Evolutionary conservation across 2,113 vertebrate genomes (phyloP).

Genomic region (Pelodiscus sinensis): DNA sequence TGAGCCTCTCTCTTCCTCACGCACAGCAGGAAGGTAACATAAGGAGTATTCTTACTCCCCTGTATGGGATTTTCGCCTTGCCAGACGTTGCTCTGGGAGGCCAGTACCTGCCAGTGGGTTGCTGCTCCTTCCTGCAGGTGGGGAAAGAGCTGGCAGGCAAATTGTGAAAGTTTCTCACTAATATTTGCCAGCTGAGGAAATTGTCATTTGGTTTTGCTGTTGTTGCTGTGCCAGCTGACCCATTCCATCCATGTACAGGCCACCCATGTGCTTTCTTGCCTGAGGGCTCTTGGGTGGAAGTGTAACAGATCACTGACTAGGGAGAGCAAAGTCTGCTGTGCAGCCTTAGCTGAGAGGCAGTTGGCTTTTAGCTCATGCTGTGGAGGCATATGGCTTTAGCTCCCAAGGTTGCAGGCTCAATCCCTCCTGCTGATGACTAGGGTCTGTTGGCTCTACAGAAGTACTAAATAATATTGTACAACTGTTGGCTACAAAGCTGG

Average conservation of each 20-base stretch:
- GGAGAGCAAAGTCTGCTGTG: too few relatives aligned
- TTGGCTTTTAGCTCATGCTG: too few relatives aligned
- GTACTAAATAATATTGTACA: background rate
- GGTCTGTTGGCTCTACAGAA: background rate
- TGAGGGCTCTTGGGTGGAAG: background rate
- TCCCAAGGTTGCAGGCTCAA: too few relatives aligned
- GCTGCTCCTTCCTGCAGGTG: background rate
- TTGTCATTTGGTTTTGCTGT: background rate
- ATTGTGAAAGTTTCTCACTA: background rate
- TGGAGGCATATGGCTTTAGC: too few relatives aligned
- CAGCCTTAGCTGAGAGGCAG: too few relatives aligned
- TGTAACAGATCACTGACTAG: too few relatives aligned
- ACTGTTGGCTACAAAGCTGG: background rate
- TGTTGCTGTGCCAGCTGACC: background rate
- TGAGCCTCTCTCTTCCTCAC: background rate
- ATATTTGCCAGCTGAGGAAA: background rate
- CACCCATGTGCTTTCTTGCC: background rate
- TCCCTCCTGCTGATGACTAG: too few relatives aligned
- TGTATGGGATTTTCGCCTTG: background rate
- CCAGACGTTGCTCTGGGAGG: background rate
- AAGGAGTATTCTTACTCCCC: background rate
- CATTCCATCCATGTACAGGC: background rate
- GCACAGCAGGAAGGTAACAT: background rate
- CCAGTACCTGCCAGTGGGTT: fast-evolving
- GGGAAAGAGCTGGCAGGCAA: background rate